Conservation (phyloP, 2,113 vertebrate genomes). For the Perccottus glenii region DNA sequence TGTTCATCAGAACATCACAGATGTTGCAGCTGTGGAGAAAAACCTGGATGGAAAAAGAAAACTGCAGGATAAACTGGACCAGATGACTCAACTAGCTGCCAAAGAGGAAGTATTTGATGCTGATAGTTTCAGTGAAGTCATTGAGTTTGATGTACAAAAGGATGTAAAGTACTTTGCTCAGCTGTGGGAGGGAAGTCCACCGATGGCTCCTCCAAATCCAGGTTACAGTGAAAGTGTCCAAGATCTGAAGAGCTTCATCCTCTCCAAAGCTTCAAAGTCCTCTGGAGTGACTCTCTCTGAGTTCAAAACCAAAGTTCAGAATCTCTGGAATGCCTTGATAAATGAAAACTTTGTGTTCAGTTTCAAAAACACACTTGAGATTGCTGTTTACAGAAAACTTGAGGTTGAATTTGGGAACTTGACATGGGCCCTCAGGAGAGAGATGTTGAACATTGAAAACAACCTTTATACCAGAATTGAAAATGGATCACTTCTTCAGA, state of each 20-base stretch:
- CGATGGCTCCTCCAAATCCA: slow-evolving; percentile 64
- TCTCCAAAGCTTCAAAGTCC: slow-evolving; percentile 42
- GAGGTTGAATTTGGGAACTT: slow-evolving; percentile 31
- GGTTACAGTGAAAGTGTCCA: slow-evolving; percentile 47
- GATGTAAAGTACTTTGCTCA: slow-evolving; percentile 58
- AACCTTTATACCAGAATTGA: slow-evolving; percentile 13
- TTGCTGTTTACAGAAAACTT: slow-evolving; percentile 42
- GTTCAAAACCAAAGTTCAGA: slow-evolving; percentile 33
- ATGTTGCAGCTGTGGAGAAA: slow-evolving; percentile 42
- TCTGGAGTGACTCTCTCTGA: slow-evolving; percentile 8
- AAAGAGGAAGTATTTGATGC: slow-evolving; percentile 37
- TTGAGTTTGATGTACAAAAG: slow-evolving; percentile 43
- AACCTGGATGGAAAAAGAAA: slow-evolving; percentile 49
- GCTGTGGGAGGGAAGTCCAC: slow-evolving; percentile 60
- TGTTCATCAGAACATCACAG: slow-evolving; percentile 60
- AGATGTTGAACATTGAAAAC: slow-evolving; percentile 42
- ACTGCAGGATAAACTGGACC: slow-evolving; percentile 52
- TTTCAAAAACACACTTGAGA: slow-evolving; percentile 50
- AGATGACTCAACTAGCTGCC: slow-evolving; percentile 45
- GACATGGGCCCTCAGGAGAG: slow-evolving; percentile 49
- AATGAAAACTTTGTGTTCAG: slow-evolving; percentile 53
- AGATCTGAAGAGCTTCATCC: slow-evolving; percentile 46
- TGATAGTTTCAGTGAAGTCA: slow-evolving; percentile 40
- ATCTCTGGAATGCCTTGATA: slow-evolving; percentile 38
- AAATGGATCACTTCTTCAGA: slow-evolving; percentile 2